These are phyloP conservation scores for Pediacus dermestoides DNA, from an alignment of 2,888 invertebrate species.

Conservation along the genomic window DNA sequence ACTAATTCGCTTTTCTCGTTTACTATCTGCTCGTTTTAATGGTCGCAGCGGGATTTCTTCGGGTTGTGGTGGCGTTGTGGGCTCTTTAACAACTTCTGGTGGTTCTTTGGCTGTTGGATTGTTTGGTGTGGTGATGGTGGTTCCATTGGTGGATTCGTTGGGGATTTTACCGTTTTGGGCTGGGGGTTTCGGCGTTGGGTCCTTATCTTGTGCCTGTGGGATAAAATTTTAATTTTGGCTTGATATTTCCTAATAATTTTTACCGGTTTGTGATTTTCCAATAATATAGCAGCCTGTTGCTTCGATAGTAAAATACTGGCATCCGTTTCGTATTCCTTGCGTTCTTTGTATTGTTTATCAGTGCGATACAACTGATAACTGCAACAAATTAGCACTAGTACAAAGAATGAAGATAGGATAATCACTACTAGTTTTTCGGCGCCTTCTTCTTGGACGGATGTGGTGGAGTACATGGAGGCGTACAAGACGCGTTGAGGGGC, in stretches of 20 bases:
- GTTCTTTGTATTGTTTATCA: conserved; percentile 68
- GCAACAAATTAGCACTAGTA: conserved; percentile 64
- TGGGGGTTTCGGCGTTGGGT: conserved; percentile 12
- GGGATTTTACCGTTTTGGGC: conserved; percentile 45
- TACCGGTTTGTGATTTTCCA: conserved; percentile 48
- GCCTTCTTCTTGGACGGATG: conserved; percentile 74
- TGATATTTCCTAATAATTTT: not conserved
- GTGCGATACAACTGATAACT: conserved; percentile 73
- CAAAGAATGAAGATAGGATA: conserved; percentile 70
- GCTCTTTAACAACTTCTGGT: conserved; percentile 4
- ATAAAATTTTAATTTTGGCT: conserved; percentile 6
- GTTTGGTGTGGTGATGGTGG: conserved; percentile 23
- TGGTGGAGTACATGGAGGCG: conserved; percentile 69
- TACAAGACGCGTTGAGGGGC: conserved; percentile 74
- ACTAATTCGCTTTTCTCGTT: conserved; percentile 52
- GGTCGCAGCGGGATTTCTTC: conserved; percentile 32
- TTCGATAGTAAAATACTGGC: conserved; percentile 71
- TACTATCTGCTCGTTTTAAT: conserved; percentile 35
- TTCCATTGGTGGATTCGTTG: conserved; percentile 33
- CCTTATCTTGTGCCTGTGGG: not conserved
- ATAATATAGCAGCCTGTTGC: conserved; percentile 67
- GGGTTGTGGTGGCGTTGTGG: conserved; percentile 16
- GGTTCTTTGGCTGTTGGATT: conserved; percentile 8
- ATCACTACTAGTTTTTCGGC: conserved; percentile 76
- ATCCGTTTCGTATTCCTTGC: conserved; percentile 72